Evolutionary conservation across 2,113 vertebrate species (phyloP), one percentile per base, ranked within the genome.

Genomic region (Charadrius vociferus): DNA sequence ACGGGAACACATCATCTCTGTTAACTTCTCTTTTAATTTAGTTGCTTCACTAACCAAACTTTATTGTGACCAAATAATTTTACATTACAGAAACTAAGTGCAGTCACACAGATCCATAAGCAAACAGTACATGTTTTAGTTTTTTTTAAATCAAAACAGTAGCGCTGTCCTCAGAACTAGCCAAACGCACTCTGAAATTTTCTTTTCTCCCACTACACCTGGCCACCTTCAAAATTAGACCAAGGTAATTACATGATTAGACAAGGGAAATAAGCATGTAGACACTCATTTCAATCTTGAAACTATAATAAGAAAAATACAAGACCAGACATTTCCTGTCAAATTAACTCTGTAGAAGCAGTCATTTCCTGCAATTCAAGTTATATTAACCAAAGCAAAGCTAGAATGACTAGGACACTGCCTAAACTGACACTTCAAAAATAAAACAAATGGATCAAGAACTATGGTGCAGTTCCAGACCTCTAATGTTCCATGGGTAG

Each of bases 201-300:
- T 61, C 41, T 92, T 53, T 55, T 62, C 63, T 90, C n/a, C 49
- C 72, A 67, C 82, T 85, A 41, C 37, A 78, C 65, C 93, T 92
- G 90, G 88, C 84, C 78, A 95, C 81, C 78, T 95, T 93, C 83
- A 97, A 95, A 96, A 95, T 63, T 43, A 97, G 93, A 97, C 87
- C 74, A 86, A 77, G 71, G 82, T 93, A 95, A 95, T 93, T 95
- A 95, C 0, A 1, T 85, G 88, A 97, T 94, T 88, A 94, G 91
- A 94, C 93, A 96, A 84, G 93, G 82, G 85, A 97, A 95, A 96
- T 91, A 94, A 90, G 68, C 36, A 78, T 3, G 14, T 15, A 91
- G 84, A 72, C 14, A 39, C 36, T 89, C 32, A 80, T 79, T 92
- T 88, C 84, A 92, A 67, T 91, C 80, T 93, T 95, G 91, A 88